A percentile compares a stretch with the other conserved stretches of the same genome.
phyloP scores from a whole-genome alignment of 2,113 vertebrate species.

The Haliaeetus leucogaster region DNA sequence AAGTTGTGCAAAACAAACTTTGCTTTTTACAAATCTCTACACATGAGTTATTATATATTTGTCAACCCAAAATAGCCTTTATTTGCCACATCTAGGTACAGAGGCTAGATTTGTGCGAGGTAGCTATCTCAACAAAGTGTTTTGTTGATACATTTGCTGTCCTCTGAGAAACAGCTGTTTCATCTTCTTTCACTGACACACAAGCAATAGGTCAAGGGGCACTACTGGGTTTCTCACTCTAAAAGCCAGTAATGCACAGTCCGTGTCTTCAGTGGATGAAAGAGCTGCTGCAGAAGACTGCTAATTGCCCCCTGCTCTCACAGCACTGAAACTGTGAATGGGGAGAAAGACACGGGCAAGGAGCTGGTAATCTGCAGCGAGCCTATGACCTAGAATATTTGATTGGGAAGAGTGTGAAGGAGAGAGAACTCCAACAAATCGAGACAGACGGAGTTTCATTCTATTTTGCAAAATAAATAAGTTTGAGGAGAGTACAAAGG shows the following conservation, averaged over 20 bases:
- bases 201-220: background rate
- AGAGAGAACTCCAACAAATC: background rate
- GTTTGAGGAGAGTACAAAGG: background rate
- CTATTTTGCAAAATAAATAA: background rate
- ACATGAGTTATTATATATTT: background rate
- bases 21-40: conserved; percentile 29
- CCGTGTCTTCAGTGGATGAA: background rate
- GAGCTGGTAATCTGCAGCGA: background rate
- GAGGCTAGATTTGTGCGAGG: background rate
- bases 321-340: background rate
- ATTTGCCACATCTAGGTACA: background rate
- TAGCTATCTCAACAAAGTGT: background rate
- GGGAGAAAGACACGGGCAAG: background rate
- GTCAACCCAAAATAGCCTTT: conserved; percentile 2
- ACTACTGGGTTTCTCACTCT: background rate
- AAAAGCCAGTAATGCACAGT: conserved; percentile 32
- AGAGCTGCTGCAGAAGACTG: background rate
- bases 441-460: background rate
- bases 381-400: background rate
- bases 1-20: conserved; percentile 19
- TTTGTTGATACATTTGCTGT: background rate
- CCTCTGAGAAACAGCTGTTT: conserved; percentile 12
- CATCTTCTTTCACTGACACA: background rate
- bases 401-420: background rate
- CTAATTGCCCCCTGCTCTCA: conserved; percentile 3